Conservation (phyloP, 92 coral and sea anemone species). For the Epizoanthus rinbou region DNA sequence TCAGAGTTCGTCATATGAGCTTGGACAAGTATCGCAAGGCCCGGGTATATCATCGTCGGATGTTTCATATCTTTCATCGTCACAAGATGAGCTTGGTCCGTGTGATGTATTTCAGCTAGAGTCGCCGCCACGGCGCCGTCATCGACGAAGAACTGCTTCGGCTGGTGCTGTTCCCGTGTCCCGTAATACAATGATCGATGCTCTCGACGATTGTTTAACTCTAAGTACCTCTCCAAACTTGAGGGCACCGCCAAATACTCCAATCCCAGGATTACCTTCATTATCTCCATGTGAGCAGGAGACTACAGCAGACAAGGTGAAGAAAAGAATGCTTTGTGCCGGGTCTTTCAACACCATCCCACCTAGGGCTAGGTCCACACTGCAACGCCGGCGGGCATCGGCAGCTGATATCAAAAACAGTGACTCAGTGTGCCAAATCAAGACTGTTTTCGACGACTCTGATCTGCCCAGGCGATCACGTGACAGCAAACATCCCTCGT, state of each 20-base stretch:
- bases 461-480: slow-evolving; percentile 47
- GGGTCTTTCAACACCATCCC: slow-evolving; percentile 33
- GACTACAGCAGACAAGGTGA: slow-evolving; percentile 49
- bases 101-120: slow-evolving; percentile 67
- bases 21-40: slow-evolving; percentile 39
- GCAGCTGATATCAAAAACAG: slow-evolving; percentile 21
- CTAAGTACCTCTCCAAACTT: slow-evolving; percentile 22
- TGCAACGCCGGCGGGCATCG: slow-evolving; percentile 28
- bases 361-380: slow-evolving; percentile 13
- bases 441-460: slow-evolving; percentile 53
- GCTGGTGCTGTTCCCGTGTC: slow-evolving; percentile 26
- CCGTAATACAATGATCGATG: background rate
- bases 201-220: background rate
- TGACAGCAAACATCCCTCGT: slow-evolving; percentile 63
- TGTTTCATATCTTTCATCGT: slow-evolving; percentile 50
- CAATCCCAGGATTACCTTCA: slow-evolving; percentile 41
- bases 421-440: slow-evolving; percentile 34
- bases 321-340: slow-evolving; percentile 46
- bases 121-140: slow-evolving; percentile 76
- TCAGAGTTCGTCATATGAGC: slow-evolving; percentile 79
- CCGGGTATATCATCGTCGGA: slow-evolving; percentile 27
- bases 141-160: slow-evolving; percentile 67
- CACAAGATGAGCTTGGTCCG: slow-evolving; percentile 57
- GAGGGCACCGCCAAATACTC: slow-evolving; percentile 55
- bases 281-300: slow-evolving; percentile 32